A percentile compares a stretch with the other conserved stretches of the same genome.
Evolutionary conservation across 2,113 vertebrate genomes (phyloP).

Genomic region (Brachyhypopomus occidentalis): DNA sequence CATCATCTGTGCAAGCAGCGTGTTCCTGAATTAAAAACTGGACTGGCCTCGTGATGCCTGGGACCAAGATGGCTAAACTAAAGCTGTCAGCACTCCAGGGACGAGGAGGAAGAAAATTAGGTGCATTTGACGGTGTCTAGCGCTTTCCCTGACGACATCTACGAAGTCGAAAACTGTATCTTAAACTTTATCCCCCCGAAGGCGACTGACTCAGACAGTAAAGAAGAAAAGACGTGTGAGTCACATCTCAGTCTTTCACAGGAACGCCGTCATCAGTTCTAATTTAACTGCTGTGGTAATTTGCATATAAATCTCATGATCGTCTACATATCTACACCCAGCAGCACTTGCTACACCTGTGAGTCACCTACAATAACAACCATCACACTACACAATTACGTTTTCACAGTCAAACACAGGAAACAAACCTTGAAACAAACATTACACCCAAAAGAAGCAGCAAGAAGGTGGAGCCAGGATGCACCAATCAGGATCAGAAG

Average conservation of each 20-base stretch:
- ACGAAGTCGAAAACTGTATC: background rate
- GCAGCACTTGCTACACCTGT: background rate
- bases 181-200: background rate
- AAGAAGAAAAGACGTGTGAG: background rate
- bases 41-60: too few species aligned
- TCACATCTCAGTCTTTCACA: background rate
- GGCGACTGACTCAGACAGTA: background rate
- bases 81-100: too few species aligned
- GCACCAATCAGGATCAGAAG: too few species aligned
- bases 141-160: too few species aligned
- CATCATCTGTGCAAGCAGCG: too few species aligned
- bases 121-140: too few species aligned
- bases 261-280: background rate
- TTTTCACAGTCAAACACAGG: background rate
- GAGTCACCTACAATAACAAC: background rate
- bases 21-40: too few species aligned
- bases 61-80: too few species aligned
- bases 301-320: background rate
- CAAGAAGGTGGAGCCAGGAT: background rate
- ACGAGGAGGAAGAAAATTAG: too few species aligned
- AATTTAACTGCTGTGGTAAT: background rate
- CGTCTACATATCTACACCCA: background rate
- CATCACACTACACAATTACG: background rate
- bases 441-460: too few species aligned
- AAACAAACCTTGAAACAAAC: background rate